A percentile compares a stretch with the other conserved stretches of the same genome.
Conservation (phyloP, 2,113 vertebrate genomes). For the Chaetura pelagica region DNA sequence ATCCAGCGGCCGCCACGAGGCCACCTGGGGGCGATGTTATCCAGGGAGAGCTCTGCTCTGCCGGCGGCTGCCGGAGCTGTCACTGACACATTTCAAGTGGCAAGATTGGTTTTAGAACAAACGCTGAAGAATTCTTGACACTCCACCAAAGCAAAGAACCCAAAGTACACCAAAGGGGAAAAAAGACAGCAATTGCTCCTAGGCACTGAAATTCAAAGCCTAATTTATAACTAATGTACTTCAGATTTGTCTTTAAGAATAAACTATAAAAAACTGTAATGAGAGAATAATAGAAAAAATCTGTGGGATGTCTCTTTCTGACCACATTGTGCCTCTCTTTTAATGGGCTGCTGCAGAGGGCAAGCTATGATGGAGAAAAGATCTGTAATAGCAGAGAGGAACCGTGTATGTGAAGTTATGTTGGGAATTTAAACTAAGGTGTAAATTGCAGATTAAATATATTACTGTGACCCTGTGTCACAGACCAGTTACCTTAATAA, state of each 20-base stretch:
- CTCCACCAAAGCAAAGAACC: background rate
- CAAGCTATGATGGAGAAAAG: background rate
- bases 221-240: constrained; percentile 7
- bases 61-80: background rate
- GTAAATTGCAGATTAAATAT: constrained; percentile 16
- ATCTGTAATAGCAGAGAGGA: background rate
- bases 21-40: constrained; percentile 71
- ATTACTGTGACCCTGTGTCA: background rate
- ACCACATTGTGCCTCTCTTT: background rate
- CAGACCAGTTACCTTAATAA: background rate
- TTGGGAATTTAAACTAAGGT: constrained; percentile 31
- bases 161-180: background rate
- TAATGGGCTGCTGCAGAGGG: background rate
- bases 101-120: background rate
- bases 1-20: background rate
- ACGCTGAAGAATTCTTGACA: background rate
- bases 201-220: constrained; percentile 27
- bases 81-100: background rate
- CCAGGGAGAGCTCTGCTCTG: background rate
- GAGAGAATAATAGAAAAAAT: background rate
- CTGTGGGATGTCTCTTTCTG: background rate
- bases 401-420: background rate
- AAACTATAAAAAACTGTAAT: background rate
- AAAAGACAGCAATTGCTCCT: background rate
- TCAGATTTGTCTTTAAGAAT: constrained; percentile 7